A percentile compares a stretch with the other conserved stretches of the same genome.
Conservation (phyloP, 2,888 invertebrate species). For the Cosmorhoe ocellata region DNA sequence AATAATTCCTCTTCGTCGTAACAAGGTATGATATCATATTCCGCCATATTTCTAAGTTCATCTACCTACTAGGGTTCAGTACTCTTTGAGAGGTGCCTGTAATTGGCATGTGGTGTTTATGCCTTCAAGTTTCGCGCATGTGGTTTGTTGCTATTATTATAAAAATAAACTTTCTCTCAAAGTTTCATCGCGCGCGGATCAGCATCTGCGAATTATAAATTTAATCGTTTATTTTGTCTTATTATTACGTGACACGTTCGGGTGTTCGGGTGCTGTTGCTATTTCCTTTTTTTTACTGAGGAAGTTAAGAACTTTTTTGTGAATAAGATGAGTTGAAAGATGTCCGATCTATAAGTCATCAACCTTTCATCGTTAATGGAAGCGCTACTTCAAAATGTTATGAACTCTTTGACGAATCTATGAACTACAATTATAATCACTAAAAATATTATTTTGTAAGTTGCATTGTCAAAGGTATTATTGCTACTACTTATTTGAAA, state of each 20-base stretch:
- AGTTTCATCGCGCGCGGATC: constrained; percentile 69
- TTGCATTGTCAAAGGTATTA: too few species aligned
- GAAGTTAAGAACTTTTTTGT: constrained; percentile 38
- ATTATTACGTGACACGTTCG: constrained; percentile 67
- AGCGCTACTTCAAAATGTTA: background rate
- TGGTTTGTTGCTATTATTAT: constrained; percentile 79
- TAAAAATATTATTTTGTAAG: too few species aligned
- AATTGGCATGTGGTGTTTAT: constrained; percentile 72
- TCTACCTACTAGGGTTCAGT: constrained; percentile 73
- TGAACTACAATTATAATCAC: too few species aligned
- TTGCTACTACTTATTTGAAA: too few species aligned
- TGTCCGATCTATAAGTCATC: constrained; percentile 11
- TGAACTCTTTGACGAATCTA: too few species aligned
- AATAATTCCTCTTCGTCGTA: constrained; percentile 69
- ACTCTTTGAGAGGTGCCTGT: constrained; percentile 64
- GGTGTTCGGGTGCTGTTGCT: constrained; percentile 43
- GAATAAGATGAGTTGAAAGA: constrained; percentile 14
- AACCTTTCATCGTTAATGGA: constrained; percentile 19
- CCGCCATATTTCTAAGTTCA: constrained; percentile 73
- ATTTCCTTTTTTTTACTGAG: constrained; percentile 33
- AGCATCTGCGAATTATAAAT: constrained; percentile 79
- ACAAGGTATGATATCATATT: constrained; percentile 68
- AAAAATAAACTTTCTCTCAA: constrained; percentile 80
- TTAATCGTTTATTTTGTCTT: constrained; percentile 66
- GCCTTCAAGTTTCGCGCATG: constrained; percentile 61